Percentiles rank a stretch among this genome's conserved stretches.
Evolutionary conservation across 2,113 vertebrate genomes (phyloP).

Genomic region (Tetrao urogallus): DNA sequence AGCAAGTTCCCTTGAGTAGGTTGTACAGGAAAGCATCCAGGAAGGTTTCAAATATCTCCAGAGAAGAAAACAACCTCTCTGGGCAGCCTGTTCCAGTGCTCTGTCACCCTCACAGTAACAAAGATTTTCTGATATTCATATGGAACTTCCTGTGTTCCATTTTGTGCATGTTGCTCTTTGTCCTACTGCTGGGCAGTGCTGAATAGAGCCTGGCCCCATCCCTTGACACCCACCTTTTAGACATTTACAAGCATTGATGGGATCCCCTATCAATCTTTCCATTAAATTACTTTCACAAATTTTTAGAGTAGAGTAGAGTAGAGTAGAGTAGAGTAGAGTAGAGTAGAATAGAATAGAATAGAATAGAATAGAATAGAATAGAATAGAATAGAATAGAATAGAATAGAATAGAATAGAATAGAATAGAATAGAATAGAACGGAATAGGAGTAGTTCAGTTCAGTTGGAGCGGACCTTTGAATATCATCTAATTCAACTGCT

Average conservation of each 20-base stretch:
- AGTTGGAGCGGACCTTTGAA: neutral
- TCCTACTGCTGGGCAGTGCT: too few relatives aligned
- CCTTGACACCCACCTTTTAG: too few relatives aligned
- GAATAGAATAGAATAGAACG: neutral
- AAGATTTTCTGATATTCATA: neutral
- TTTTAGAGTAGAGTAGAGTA: neutral
- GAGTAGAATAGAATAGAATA: too few relatives aligned
- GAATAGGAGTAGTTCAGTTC: neutral
- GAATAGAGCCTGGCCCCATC: too few relatives aligned
- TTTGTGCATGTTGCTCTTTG: neutral
- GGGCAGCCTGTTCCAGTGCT: neutral
- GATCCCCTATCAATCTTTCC: too few relatives aligned
- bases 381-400: too few relatives aligned
- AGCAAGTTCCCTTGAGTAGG: neutral
- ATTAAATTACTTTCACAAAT: neutral
- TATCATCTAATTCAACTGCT: neutral
- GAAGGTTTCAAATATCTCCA: too few relatives aligned
- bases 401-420: too few relatives aligned
- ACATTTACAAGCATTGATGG: too few relatives aligned
- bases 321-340: neutral
- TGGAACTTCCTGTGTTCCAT: neutral
- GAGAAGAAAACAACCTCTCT: neutral
- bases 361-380: too few relatives aligned
- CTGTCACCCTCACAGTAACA: neutral
- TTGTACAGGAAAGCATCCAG: neutral